phyloP scores from a whole-genome alignment of 2,888 invertebrate species.

The Pyrocoelia pectoralis region DNA sequence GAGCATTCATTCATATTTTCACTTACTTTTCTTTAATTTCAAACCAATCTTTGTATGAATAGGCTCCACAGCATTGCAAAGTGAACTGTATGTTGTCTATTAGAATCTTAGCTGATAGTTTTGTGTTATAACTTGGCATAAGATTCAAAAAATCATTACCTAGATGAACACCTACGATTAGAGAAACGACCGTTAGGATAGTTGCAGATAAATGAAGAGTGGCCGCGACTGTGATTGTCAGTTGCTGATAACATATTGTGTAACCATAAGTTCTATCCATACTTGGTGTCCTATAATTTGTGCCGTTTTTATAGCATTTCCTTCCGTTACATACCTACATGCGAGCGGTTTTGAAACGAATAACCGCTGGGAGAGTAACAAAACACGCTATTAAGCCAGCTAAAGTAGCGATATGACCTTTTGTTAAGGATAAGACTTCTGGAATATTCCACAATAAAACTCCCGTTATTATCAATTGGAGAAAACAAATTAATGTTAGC shows the following conservation, averaged over 20 bases:
- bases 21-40: slow-evolving; percentile 17
- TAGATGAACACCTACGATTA: slow-evolving; percentile 12
- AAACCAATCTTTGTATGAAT: slow-evolving; percentile 46
- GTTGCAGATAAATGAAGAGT: slow-evolving; percentile 36
- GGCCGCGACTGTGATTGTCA: slow-evolving; percentile 41
- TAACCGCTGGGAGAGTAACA: slow-evolving; percentile 45
- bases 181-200: slow-evolving; percentile 26
- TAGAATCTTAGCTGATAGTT: slow-evolving; percentile 39
- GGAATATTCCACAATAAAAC: slow-evolving; percentile 48
- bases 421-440: slow-evolving; percentile 40
- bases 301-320: slow-evolving; percentile 12
- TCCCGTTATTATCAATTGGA: slow-evolving; percentile 62
- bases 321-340: slow-evolving; percentile 32
- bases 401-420: slow-evolving; percentile 41
- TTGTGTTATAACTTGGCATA: slow-evolving; percentile 37
- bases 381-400: slow-evolving; percentile 43
- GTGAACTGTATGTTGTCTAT: slow-evolving; percentile 47
- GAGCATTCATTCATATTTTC: background rate
- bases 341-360: slow-evolving; percentile 43
- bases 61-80: slow-evolving; percentile 48
- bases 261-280: slow-evolving; percentile 43
- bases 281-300: slow-evolving; percentile 37
- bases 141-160: slow-evolving; percentile 27
- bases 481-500: slow-evolving; percentile 54
- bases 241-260: slow-evolving; percentile 45